phyloP scores from a whole-genome alignment of 2,797 vertebrate genomes.

The Holocentrus rufus region DNA sequence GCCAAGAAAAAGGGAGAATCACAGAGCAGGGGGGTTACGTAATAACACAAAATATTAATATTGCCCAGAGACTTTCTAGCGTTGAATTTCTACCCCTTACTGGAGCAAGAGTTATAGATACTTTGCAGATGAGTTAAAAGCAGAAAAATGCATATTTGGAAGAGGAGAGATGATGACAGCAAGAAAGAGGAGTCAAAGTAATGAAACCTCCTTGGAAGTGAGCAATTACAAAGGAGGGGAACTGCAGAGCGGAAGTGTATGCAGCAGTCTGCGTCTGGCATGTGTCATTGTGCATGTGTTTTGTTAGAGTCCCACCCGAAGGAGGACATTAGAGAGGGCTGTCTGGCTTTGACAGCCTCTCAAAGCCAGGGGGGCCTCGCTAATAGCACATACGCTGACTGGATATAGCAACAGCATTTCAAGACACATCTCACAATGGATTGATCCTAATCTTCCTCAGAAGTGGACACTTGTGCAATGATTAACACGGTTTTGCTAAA shows the following conservation, averaged over 20 bases:
- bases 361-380: constrained; percentile 44
- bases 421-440: constrained; percentile 64
- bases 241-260: constrained; percentile 18
- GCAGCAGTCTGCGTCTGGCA: constrained; percentile 75
- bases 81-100: not conserved
- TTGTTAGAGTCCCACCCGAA: constrained; percentile 54
- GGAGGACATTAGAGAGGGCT: constrained; percentile 47
- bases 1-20: not conserved
- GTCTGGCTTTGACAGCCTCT: constrained; percentile 80
- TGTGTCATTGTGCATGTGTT: constrained; percentile 71
- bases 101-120: not conserved
- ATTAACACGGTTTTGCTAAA: constrained; percentile 9
- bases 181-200: constrained; percentile 23
- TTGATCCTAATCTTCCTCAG: constrained; percentile 7
- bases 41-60: not conserved
- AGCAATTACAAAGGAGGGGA: constrained; percentile 25
- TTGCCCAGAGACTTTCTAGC: not conserved
- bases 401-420: constrained; percentile 64
- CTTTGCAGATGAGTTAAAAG: not conserved
- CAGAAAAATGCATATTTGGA: not conserved
- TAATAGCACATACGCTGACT: constrained; percentile 29
- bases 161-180: constrained; percentile 10
- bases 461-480: constrained; percentile 43
- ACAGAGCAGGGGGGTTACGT: not conserved
- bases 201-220: constrained; percentile 33